Conservation (phyloP, 1,140 invertebrate genomes). For the Bombus ignitus region DNA sequence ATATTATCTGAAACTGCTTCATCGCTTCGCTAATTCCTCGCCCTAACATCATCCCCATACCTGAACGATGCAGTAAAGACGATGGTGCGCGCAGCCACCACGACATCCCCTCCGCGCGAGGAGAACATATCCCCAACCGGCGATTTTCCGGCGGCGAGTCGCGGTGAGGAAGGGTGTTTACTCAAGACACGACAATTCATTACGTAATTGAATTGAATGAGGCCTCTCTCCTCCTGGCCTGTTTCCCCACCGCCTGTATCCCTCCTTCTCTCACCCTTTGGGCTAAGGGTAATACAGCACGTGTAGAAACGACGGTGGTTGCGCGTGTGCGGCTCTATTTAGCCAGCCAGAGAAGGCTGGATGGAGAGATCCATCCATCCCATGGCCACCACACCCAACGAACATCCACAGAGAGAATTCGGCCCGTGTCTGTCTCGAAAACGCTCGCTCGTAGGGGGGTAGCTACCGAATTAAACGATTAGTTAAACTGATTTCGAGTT, state of each 20-base stretch:
- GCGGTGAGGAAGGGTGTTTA: conserved; percentile 81
- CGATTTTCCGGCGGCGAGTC: conserved; percentile 69
- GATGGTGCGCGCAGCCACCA: conserved; percentile 12
- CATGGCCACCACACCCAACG: conserved; percentile 33
- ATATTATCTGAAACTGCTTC: background rate
- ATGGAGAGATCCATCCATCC: conserved; percentile 42
- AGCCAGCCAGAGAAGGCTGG: conserved; percentile 16
- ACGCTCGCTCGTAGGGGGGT: conserved; percentile 47
- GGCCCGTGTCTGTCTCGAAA: conserved; percentile 52
- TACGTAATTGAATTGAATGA: conserved; percentile 83
- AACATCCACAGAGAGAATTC: conserved; percentile 8
- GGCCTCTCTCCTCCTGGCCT: conserved; percentile 65
- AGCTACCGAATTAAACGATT: conserved; percentile 82
- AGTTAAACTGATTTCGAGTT: conserved; percentile 83
- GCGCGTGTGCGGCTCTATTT: conserved; percentile 32
- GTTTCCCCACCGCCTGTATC: conserved; percentile 31
- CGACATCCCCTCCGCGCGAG: background rate
- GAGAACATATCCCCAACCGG: conserved; percentile 34
- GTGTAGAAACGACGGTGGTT: conserved; percentile 44
- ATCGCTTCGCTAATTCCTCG: background rate
- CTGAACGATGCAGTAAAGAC: conserved; percentile 27
- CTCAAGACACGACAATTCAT: conserved; percentile 83
- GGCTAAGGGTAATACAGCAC: background rate
- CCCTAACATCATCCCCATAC: background rate
- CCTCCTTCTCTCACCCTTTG: background rate